Evolutionary conservation across 2,113 vertebrate genomes (phyloP), one percentile per base, ranked within the genome.

Genomic region (Boulengeromyrus knoepffleri): DNA sequence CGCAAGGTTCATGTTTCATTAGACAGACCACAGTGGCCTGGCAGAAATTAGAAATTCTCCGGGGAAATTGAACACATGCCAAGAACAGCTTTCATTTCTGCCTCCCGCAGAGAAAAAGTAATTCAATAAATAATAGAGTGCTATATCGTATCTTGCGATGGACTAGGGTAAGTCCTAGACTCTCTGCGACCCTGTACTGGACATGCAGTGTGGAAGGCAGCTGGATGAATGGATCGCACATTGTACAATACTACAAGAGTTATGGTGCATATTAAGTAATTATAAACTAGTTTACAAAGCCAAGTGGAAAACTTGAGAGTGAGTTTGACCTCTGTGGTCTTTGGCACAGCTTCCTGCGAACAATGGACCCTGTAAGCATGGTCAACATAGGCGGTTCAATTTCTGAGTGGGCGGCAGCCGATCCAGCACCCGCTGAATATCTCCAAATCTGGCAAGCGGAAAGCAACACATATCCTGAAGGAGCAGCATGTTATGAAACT

Each of bases 381-480:
- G 24, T n/a, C 24, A 13, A 86, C 24, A 86, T 50, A 50, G 24
- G 45, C 45, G 1, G 84, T 31, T 50, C 21, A 27, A 50, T 31
- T 86, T 86, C 45, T 50, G 45, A 86, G 84, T 86, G 84, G 84
- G 84, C 5, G 84, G 47, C 21, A 12, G 45, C 24, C 84, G 31
- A 49, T 86, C 46, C 24, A 50, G 46, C 19, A 6, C 47, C n/a
- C 84, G 46, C 84, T 86, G 84, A 46, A 49, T 50, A 86, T 86
- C 84, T 86, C 84, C 84, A 86, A 5, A 86, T 86, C 84, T 86
- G 84, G 84, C 45, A 46, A 86, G 47, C 46, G 47, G 84, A 50
- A 86, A 86, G 47, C 45, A 86, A 50, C 10, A 86, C 84, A 50
- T 86, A 47, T 49, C 84, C 84, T 86, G 84, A 50, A 86, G 84